Evolutionary conservation across 2,113 vertebrate genomes (phyloP).

Genomic region (Nesoenas mayeri): DNA sequence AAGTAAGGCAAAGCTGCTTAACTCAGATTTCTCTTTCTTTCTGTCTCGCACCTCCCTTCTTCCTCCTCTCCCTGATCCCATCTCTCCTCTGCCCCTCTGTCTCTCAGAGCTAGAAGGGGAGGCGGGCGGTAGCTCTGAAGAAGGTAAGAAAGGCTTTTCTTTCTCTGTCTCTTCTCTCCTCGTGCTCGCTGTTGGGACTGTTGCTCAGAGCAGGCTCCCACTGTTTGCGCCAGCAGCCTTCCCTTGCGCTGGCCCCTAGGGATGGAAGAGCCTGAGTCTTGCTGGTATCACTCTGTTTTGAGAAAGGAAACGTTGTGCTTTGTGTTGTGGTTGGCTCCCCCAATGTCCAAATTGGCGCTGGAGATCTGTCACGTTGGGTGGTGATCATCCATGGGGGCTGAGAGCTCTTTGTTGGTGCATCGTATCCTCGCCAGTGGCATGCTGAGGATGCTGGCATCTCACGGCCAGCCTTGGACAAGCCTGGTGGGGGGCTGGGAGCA

Average conservation of each 20-base stretch:
- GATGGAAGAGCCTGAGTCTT: neutral
- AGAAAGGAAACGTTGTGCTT: neutral
- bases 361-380: neutral
- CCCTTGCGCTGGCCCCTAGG: neutral
- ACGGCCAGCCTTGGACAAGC: neutral
- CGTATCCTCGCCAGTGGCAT: neutral
- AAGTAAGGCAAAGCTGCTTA: conserved; percentile 4
- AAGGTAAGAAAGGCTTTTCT: conserved; percentile 82
- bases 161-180: neutral
- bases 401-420: neutral
- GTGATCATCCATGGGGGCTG: neutral
- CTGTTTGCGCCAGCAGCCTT: neutral
- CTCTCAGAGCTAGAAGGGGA: conserved; percentile 78
- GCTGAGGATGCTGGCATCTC: accelerated
- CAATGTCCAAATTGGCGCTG: neutral
- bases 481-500: neutral
- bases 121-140: conserved; percentile 69
- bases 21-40: conserved; percentile 29
- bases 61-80: neutral
- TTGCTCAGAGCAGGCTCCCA: neutral
- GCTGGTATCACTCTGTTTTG: neutral
- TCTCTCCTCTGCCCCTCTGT: neutral
- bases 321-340: neutral
- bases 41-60: conserved; percentile 39
- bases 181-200: neutral